phyloP scores from a whole-genome alignment of 2,113 vertebrate species.

The Geococcyx californianus region DNA sequence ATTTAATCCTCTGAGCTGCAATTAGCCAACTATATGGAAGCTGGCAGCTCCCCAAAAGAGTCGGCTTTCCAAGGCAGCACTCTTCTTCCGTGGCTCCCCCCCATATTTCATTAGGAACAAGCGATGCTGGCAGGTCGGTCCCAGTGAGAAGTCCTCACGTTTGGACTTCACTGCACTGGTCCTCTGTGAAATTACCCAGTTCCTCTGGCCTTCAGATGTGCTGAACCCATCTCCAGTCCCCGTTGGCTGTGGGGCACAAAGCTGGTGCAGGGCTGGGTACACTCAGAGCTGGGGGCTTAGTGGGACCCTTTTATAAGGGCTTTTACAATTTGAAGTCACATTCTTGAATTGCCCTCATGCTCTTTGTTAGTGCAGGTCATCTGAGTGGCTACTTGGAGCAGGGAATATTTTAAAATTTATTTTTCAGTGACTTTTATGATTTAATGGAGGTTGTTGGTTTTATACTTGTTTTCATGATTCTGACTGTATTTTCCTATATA shows the following conservation, averaged over 20 bases:
- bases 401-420: background rate
- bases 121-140: background rate
- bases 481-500: background rate
- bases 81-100: background rate
- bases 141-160: background rate
- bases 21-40: background rate
- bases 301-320: background rate
- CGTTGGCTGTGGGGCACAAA: rapidly evolving
- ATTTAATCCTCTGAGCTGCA: background rate
- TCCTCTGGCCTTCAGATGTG: background rate
- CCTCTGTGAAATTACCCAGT: rapidly evolving
- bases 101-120: background rate
- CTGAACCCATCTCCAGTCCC: background rate
- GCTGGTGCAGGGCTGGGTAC: background rate
- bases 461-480: background rate
- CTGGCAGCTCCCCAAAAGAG: background rate
- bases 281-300: background rate
- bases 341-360: background rate
- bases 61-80: background rate
- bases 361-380: background rate
- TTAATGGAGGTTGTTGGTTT: background rate
- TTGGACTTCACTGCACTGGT: background rate
- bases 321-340: background rate
- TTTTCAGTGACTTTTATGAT: background rate
- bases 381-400: background rate